Base-by-base conservation (phyloP, 2,888 invertebrate genomes). In the Pollenia amentaria region DNA sequence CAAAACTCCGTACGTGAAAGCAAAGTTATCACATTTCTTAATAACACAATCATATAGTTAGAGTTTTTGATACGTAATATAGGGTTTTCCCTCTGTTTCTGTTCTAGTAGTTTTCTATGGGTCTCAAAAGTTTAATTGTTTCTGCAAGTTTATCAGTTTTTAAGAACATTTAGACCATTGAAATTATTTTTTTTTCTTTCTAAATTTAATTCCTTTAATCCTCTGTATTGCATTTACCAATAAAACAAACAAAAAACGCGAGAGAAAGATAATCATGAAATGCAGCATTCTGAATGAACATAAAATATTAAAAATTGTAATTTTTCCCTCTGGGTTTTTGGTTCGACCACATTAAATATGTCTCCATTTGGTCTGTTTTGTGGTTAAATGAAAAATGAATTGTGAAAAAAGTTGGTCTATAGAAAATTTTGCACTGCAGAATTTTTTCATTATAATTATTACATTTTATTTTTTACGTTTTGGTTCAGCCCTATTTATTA, bases 351-450 rank as follows among this genome's bases (percentile, higher is more conserved):
- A 72, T 64, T 67, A 29, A 29, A 29, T 62, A 9, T 72, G 81
- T 60, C 85, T 51, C 81, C 53, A 38, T 40, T 60, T 77, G 65
- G 81, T 81, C 85, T 85, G 65, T 60, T 38, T 65, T 85, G 77
- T 60, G 81, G 76, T 76, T 81, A 42, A 64, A n/a, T 40, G 60
- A 11, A 38, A 69, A 29, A 29, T 29, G 6, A 29, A 40, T 62
- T 48, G 42, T 21, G 3, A 3, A 65, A 69, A 67, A 60, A 82
- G 42, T 18, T 6, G 4, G 29, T 21, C 29, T 57, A 42, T 29
- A 16, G 14, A 42, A 3, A 29, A 48, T 18, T 60, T 57, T 67
- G 10, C 53, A 48, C 21, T 79, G 14, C 9, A 42, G 9, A 40
- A 29, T 29, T 21, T n/a, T 60, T 46, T 38, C 1, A 64, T 62